Percentiles rank a stretch among this genome's conserved stretches.
Evolutionary conservation across 53 echinoderm and acorn worm species (phyloP).

Genomic region (Henricia sp.): DNA sequence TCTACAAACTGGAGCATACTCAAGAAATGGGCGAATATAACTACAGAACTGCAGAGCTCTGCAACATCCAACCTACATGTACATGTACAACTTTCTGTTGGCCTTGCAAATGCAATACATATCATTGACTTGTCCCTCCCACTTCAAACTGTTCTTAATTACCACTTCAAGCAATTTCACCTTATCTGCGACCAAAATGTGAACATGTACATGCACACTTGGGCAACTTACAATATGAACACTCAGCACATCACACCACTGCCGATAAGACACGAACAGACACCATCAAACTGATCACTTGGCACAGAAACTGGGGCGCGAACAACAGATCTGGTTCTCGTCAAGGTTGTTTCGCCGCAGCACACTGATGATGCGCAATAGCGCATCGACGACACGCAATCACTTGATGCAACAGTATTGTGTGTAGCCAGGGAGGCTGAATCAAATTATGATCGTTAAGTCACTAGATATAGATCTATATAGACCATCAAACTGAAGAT

Average conservation of each 20-base stretch:
- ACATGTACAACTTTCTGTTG: neutral
- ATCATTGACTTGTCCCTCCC: too few species aligned
- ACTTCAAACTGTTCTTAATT: too few species aligned
- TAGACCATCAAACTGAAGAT: too few species aligned
- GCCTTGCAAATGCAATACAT: neutral
- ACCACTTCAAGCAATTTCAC: too few species aligned
- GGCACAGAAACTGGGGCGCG: slow-evolving; percentile 4
- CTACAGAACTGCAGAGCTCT: neutral
- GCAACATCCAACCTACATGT: neutral
- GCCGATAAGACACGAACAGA: neutral
- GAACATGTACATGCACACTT: too few species aligned
- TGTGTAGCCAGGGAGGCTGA: too few species aligned
- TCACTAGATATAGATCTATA: too few species aligned
- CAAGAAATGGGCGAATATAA: neutral
- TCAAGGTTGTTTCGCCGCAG: slow-evolving; percentile 29
- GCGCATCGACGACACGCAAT: too few species aligned
- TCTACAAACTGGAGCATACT: too few species aligned
- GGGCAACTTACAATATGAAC: neutral
- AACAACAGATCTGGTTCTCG: neutral
- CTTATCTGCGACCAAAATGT: too few species aligned
- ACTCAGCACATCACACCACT: neutral
- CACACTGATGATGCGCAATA: neutral
- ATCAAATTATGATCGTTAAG: too few species aligned
- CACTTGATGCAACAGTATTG: neutral
- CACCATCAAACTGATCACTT: slow-evolving; percentile 2